Percentiles rank a stretch among this genome's conserved stretches.
Conservation (phyloP, 2,797 vertebrate genomes). For the Hemibagrus guttatus region DNA sequence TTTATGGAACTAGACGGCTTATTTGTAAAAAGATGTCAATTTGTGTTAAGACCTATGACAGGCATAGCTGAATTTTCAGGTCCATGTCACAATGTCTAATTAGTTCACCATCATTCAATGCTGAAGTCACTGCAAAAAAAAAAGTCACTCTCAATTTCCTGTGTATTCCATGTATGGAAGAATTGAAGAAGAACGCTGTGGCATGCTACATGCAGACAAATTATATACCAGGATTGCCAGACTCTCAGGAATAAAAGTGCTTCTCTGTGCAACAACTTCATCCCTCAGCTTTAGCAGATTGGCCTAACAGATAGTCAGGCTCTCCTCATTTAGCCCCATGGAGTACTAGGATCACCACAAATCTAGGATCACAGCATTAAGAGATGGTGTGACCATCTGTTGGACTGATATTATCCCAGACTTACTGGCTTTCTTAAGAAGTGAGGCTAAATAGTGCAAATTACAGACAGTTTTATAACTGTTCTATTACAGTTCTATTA, state of each 20-base stretch:
- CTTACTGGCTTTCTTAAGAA: background rate
- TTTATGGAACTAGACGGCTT: background rate
- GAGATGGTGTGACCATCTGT: background rate
- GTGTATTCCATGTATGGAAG: background rate
- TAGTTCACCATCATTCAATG: background rate
- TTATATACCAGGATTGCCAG: slow-evolving; percentile 1
- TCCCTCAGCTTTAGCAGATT: background rate
- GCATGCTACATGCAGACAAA: slow-evolving; percentile 5
- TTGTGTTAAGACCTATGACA: background rate
- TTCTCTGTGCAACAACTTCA: background rate
- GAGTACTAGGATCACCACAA: background rate
- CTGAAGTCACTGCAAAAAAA: background rate
- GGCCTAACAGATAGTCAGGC: background rate
- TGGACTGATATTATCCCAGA: background rate
- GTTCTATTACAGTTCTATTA: too few relatives aligned
- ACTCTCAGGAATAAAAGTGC: background rate
- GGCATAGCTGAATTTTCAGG: background rate
- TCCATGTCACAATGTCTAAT: background rate
- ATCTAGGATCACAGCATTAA: background rate
- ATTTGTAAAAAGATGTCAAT: background rate
- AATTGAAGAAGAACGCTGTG: background rate
- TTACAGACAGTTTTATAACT: background rate
- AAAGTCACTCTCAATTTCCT: background rate
- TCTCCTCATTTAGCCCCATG: background rate
- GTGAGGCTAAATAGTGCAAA: background rate